Conservation (phyloP, 2,113 vertebrate genomes). For the Ochotona princeps region DNA sequence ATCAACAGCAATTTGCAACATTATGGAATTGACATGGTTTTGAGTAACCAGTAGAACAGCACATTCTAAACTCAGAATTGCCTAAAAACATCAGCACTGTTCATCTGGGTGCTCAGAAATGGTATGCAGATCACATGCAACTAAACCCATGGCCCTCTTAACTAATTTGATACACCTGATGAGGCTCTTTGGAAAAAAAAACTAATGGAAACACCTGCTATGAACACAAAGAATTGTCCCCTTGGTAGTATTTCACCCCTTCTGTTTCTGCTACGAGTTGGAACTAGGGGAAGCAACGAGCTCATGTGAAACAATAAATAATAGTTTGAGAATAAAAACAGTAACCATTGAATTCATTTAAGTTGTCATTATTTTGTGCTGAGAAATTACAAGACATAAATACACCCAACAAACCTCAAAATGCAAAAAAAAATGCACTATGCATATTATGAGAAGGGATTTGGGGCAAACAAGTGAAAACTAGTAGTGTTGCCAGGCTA, state of each 20-base stretch:
- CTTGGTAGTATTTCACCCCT: constrained; percentile 67
- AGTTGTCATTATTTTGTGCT: constrained; percentile 57
- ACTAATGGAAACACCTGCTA: constrained; percentile 69
- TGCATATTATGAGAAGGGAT: constrained; percentile 8
- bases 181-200: constrained; percentile 64
- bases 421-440: constrained; percentile 16
- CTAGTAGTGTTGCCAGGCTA: neutral
- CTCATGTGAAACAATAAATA: constrained; percentile 67
- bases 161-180: constrained; percentile 78
- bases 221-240: constrained; percentile 33
- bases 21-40: too few relatives aligned
- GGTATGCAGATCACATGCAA: constrained; percentile 67
- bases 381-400: constrained; percentile 56
- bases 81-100: neutral
- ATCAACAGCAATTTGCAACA: too few relatives aligned
- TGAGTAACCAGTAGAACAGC: too few relatives aligned
- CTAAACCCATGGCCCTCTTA: constrained; percentile 63
- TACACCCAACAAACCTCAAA: constrained; percentile 49
- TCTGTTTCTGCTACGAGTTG: constrained; percentile 62
- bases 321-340: neutral
- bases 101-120: constrained; percentile 47
- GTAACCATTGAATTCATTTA: constrained; percentile 51
- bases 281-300: constrained; percentile 59
- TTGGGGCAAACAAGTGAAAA: constrained; percentile 33
- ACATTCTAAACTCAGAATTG: constrained; percentile 32